Percentiles rank a stretch among this genome's conserved stretches.
These are phyloP conservation scores for Carollia perspicillata DNA, from an alignment of 2,113 vertebrate species.

Conservation along the genomic window DNA sequence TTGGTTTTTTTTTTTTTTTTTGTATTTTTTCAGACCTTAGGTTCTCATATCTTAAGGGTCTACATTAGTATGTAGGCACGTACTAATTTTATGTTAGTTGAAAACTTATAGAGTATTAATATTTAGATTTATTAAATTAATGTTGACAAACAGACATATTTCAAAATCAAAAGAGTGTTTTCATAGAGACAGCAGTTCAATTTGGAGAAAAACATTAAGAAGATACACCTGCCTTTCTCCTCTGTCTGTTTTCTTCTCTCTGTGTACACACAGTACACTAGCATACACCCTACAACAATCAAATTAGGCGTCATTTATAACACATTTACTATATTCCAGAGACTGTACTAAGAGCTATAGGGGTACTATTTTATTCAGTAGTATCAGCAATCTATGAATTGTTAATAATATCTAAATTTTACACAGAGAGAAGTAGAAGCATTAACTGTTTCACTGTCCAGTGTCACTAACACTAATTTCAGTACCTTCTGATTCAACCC, in stretches of 20 bases:
- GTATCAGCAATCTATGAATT: neutral
- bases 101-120: neutral
- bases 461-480: neutral
- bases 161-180: neutral
- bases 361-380: neutral
- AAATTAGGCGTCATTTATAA: neutral
- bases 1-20: too few relatives aligned
- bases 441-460: neutral
- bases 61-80: neutral
- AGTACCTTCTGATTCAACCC: neutral
- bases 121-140: neutral
- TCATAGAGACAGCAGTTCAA: neutral
- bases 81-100: neutral
- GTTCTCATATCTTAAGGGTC: neutral
- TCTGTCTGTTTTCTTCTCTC: neutral
- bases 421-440: neutral
- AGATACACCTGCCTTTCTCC: neutral
- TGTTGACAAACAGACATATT: neutral
- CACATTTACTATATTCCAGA: neutral
- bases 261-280: neutral
- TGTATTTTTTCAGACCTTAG: neutral
- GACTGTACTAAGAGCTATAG: neutral
- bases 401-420: neutral
- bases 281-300: neutral
- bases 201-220: neutral